A percentile compares a stretch with the other conserved stretches of the same genome.
Evolutionary conservation across 2,113 vertebrate species (phyloP).

Genomic region (Anser cygnoides): DNA sequence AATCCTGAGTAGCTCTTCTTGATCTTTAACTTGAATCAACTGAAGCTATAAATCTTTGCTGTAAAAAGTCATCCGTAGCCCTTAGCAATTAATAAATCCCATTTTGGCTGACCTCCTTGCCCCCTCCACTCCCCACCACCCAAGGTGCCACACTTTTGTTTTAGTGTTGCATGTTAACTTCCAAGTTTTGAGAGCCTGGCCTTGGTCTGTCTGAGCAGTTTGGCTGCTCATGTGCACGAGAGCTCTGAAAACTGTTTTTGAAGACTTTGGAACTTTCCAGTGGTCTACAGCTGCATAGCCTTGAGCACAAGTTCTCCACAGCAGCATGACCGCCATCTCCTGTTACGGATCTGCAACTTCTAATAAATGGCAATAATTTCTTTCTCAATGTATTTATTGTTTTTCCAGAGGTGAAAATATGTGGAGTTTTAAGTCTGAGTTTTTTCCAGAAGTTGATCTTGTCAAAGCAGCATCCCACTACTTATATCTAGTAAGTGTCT

Average conservation of each 20-base stretch:
- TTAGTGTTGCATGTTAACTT: not conserved
- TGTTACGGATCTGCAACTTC: not conserved
- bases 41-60: not conserved
- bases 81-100: not conserved
- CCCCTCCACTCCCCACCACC: not conserved
- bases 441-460: not conserved
- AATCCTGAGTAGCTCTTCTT: not conserved
- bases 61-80: not conserved
- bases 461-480: not conserved
- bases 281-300: not conserved
- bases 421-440: not conserved
- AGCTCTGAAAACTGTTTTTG: not conserved
- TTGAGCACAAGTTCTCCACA: no score
- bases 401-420: not conserved
- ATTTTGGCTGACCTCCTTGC: not conserved
- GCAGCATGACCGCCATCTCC: no score
- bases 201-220: not conserved
- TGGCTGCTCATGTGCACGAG: not conserved
- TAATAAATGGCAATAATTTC: not conserved
- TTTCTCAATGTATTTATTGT: not conserved
- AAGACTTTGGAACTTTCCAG: not conserved
- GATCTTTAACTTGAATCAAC: not conserved
- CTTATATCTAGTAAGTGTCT: fast-evolving
- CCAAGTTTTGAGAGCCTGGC: not conserved
- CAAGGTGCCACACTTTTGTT: not conserved